Evolutionary conservation across 2,888 invertebrate genomes (phyloP).

Genomic region (Caenorhabditis sulstoni): DNA sequence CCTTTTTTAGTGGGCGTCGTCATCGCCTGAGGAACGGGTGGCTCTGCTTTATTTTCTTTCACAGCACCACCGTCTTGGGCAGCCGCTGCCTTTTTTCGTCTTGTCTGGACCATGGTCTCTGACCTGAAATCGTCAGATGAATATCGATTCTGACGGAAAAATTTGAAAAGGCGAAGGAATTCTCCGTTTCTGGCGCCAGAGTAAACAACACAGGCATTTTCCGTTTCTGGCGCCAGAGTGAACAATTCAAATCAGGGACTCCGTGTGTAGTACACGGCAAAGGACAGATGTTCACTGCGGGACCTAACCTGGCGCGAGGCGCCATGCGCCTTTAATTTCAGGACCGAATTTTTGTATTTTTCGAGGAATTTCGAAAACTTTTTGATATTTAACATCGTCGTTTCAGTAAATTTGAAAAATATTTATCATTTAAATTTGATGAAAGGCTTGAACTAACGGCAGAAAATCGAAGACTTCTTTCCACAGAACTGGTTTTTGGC

Average conservation of each 20-base stretch:
- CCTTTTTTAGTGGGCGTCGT: constrained; percentile 19
- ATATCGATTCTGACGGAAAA: neutral
- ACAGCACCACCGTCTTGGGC: constrained; percentile 35
- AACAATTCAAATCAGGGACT: too few relatives aligned
- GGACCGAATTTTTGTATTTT: too few relatives aligned
- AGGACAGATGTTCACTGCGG: too few relatives aligned
- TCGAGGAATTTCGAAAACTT: neutral
- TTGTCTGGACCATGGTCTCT: constrained; percentile 44
- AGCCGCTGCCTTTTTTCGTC: constrained; percentile 49
- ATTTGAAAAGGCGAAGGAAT: neutral
- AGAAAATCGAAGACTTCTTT: neutral
- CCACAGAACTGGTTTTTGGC: neutral
- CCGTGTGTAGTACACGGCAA: too few relatives aligned
- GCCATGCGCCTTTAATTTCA: too few relatives aligned
- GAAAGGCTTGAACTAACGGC: neutral
- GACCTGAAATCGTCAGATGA: constrained; percentile 6
- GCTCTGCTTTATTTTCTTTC: constrained; percentile 29
- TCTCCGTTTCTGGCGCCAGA: neutral
- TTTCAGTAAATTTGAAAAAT: too few relatives aligned
- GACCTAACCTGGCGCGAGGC: too few relatives aligned
- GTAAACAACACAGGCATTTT: neutral
- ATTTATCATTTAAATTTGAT: neutral
- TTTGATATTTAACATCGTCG: too few relatives aligned
- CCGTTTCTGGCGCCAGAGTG: neutral
- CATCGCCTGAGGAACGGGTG: constrained; percentile 21